Conservation (phyloP, 1,140 invertebrate genomes). For the Pomacea maculata region DNA sequence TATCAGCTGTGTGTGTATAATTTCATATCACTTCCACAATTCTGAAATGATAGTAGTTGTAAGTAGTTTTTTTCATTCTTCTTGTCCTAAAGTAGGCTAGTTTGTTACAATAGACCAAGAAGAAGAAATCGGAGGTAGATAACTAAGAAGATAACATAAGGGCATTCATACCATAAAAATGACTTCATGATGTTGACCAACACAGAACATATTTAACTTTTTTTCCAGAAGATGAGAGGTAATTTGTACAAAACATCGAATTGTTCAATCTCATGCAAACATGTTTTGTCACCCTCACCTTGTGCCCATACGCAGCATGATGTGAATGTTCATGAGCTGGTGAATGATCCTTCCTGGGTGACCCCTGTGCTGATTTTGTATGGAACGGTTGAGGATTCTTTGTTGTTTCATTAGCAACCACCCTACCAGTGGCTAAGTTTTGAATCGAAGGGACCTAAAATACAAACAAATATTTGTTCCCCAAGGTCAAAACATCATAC, state of each 20-base stretch:
- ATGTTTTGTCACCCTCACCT: background rate
- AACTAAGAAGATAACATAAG: too few species aligned
- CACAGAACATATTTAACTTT: background rate
- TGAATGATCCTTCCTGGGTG: background rate
- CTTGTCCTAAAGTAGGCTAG: too few species aligned
- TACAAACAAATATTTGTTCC: background rate
- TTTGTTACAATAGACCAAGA: too few species aligned
- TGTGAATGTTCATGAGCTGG: constrained; percentile 7
- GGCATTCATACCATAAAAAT: too few species aligned
- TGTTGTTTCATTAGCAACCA: background rate
- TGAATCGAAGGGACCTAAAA: background rate
- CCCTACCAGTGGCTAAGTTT: background rate
- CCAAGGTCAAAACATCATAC: too few species aligned
- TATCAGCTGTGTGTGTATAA: too few species aligned
- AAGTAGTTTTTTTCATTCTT: too few species aligned
- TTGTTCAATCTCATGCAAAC: background rate
- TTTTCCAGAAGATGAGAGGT: background rate
- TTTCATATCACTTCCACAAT: too few species aligned
- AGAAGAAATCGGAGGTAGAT: too few species aligned
- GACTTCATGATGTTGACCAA: background rate
- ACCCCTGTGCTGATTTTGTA: constrained; percentile 2
- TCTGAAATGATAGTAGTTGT: too few species aligned
- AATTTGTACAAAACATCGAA: background rate
- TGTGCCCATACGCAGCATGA: constrained; percentile 8
- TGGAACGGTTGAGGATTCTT: background rate